These are phyloP conservation scores for Castor canadensis DNA, from an alignment of 2,113 vertebrate genomes.

Conservation along the genomic window DNA sequence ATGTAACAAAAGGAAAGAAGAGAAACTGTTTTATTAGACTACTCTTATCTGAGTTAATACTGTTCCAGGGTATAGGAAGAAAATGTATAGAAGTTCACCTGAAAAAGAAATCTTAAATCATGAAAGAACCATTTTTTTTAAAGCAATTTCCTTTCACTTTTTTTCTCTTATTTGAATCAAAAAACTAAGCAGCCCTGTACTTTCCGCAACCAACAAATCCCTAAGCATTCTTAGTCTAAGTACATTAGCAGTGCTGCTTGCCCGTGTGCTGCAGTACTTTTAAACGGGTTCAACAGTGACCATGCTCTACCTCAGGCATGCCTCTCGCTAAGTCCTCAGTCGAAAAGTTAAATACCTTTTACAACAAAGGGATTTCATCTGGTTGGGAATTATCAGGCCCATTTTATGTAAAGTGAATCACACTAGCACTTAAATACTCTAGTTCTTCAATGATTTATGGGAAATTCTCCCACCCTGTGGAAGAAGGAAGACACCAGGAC, in stretches of 20 bases:
- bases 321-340: not conserved
- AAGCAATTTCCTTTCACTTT: not conserved
- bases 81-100: not conserved
- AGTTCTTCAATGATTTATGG: not conserved
- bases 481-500: not conserved
- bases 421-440: not conserved
- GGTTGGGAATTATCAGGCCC: not conserved
- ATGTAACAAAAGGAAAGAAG: not conserved
- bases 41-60: not conserved
- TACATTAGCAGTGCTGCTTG: not conserved
- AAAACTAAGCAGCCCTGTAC: not conserved
- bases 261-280: not conserved
- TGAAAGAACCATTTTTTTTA: not conserved
- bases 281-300: not conserved
- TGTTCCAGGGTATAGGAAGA: not conserved
- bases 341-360: not conserved
- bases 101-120: not conserved
- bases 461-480: not conserved
- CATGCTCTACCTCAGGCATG: not conserved
- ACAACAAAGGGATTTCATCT: not conserved
- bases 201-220: not conserved
- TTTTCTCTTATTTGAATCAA: not conserved
- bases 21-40: not conserved
- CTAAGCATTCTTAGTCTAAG: not conserved
- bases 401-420: not conserved